Evolutionary conservation across 2,113 vertebrate genomes (phyloP).

Genomic region (Scopus umbretta): DNA sequence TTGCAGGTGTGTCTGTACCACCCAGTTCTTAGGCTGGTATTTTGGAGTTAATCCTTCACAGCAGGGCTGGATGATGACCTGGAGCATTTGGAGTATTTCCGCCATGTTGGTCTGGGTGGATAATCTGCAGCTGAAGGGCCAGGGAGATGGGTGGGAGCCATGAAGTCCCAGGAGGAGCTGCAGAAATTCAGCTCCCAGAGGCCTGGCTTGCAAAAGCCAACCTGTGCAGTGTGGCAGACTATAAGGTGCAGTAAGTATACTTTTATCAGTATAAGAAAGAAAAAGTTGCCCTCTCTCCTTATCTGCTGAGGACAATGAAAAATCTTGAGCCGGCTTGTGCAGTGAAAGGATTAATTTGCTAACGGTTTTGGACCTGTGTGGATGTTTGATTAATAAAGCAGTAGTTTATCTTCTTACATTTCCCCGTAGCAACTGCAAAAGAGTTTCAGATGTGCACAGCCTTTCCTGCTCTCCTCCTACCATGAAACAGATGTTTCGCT

Average conservation of each 20-base stretch:
- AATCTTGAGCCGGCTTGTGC: neutral
- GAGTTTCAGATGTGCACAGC: neutral
- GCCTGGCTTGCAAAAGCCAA: neutral
- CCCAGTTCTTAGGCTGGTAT: neutral
- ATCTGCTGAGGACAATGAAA: neutral
- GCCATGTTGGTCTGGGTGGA: neutral
- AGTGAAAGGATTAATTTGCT: constrained; percentile 35
- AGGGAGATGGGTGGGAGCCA: neutral
- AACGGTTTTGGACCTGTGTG: neutral
- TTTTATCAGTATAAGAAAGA: neutral
- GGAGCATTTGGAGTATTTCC: neutral
- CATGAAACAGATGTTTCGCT: neutral
- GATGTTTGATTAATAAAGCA: constrained; percentile 43
- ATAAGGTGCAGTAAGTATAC: neutral
- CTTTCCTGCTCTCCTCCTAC: neutral
- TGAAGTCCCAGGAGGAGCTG: neutral
- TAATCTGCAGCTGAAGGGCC: neutral
- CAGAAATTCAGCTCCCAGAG: neutral
- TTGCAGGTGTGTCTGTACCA: neutral
- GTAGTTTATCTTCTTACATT: constrained; percentile 15
- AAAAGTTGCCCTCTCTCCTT: neutral
- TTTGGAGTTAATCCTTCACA: neutral
- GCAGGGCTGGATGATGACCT: neutral
- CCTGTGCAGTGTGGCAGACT: fast-evolving
- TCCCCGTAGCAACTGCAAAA: neutral